Conservation (phyloP, 2,113 vertebrate genomes). For the Melanostigma gelatinosum region DNA sequence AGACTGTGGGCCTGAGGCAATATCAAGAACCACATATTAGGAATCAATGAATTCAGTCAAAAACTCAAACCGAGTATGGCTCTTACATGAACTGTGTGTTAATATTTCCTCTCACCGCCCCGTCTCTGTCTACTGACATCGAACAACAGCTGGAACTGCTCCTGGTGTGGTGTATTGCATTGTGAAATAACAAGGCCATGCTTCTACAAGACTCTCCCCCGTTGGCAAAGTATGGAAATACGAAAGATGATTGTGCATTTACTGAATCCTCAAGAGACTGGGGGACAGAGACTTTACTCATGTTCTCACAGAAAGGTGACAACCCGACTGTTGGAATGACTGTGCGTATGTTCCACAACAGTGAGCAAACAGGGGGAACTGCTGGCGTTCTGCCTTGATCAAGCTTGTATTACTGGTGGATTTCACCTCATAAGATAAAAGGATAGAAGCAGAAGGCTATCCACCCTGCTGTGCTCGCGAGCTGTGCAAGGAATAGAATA, state of each 20-base stretch:
- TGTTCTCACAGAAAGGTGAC: conserved; percentile 17
- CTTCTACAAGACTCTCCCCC: background rate
- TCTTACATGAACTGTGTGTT: conserved; percentile 22
- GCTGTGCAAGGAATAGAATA: conserved; percentile 8
- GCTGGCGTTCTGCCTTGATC: conserved; percentile 33
- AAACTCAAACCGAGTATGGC: conserved; percentile 9
- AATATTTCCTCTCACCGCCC: conserved; percentile 27
- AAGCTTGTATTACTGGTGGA: conserved; percentile 40
- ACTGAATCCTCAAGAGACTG: background rate
- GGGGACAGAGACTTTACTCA: conserved; percentile 12
- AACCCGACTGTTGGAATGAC: conserved; percentile 18
- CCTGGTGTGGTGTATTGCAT: background rate
- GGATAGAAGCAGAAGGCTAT: conserved; percentile 8
- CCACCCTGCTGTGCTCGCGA: background rate
- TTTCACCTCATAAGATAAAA: conserved; percentile 48
- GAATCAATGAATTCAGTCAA: conserved; percentile 27
- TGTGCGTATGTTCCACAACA: conserved; percentile 46
- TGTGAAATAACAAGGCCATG: background rate
- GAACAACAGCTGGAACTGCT: conserved; percentile 12
- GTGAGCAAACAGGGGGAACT: conserved; percentile 30
- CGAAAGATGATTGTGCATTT: conserved; percentile 17
- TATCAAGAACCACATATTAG: conserved; percentile 3
- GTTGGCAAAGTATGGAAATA: conserved; percentile 12
- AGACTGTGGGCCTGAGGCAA: background rate
- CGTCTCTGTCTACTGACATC: conserved; percentile 4